phyloP scores from a whole-genome alignment of 2,113 vertebrate genomes.

The Gymnocephalus cernua region DNA sequence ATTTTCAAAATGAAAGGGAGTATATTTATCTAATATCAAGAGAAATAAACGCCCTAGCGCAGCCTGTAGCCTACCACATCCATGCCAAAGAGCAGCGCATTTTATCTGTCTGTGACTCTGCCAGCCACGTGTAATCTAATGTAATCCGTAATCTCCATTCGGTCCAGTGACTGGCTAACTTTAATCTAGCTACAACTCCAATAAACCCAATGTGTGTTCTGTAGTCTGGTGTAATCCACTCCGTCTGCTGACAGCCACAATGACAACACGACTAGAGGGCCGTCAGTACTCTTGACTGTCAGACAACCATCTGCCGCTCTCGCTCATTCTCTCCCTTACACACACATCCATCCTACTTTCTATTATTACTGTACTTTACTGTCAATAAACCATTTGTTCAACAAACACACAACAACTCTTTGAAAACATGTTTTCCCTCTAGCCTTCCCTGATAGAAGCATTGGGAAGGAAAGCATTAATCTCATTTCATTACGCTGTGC shows the following conservation, averaged over 20 bases:
- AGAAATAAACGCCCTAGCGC: neutral
- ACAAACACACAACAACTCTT: constrained; percentile 30
- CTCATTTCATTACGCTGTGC: constrained; percentile 49
- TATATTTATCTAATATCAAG: neutral
- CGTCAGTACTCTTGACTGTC: constrained; percentile 37
- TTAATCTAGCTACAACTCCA: constrained; percentile 67
- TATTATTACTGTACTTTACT: constrained; percentile 21
- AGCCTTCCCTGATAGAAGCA: constrained; percentile 35
- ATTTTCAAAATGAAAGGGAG: neutral
- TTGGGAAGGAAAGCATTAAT: constrained; percentile 32
- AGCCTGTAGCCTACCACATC: neutral
- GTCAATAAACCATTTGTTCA: constrained; percentile 56
- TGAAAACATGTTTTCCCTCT: constrained; percentile 24
- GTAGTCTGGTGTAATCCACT: constrained; percentile 72
- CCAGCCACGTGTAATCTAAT: constrained; percentile 62
- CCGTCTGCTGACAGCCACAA: constrained; percentile 64
- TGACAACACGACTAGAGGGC: constrained; percentile 57
- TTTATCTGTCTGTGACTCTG: constrained; percentile 32
- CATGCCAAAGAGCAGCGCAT: constrained; percentile 29
- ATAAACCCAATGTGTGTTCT: constrained; percentile 58
- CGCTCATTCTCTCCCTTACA: constrained; percentile 9
- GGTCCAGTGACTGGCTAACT: constrained; percentile 66
- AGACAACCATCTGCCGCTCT: constrained; percentile 60
- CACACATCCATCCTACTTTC: constrained; percentile 11
- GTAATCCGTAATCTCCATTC: constrained; percentile 71